Conservation (phyloP, 2,797 vertebrate species). For the Coregonus ussuriensis region DNA sequence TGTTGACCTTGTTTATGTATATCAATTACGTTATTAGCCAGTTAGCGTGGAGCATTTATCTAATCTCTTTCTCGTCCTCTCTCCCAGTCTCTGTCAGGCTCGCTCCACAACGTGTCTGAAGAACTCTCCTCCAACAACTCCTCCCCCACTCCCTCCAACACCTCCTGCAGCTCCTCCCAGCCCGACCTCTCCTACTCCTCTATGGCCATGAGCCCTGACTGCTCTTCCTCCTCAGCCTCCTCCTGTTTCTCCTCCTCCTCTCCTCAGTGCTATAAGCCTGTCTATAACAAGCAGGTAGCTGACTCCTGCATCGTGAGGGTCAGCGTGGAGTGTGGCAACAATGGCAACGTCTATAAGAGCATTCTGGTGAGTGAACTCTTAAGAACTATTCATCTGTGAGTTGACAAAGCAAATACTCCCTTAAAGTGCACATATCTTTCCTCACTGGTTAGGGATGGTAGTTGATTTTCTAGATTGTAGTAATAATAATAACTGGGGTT, state of each 20-base stretch:
- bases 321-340: conserved; percentile 79
- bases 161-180: conserved; percentile 68
- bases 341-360: conserved; percentile 88
- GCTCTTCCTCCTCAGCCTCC: neutral
- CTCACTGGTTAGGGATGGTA: too few species aligned
- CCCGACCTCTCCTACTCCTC: conserved; percentile 67
- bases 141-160: conserved; percentile 58
- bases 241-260: conserved; percentile 32
- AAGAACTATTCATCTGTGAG: too few species aligned
- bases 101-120: conserved; percentile 70
- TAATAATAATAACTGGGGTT: too few species aligned
- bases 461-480: too few species aligned
- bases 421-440: neutral
- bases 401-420: too few species aligned
- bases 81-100: conserved; percentile 70
- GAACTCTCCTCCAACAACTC: conserved; percentile 49
- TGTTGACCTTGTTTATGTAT: neutral
- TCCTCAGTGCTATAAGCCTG: conserved; percentile 51
- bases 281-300: conserved; percentile 77
- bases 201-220: conserved; percentile 47
- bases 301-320: conserved; percentile 85
- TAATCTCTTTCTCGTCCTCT: neutral
- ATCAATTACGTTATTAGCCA: too few species aligned
- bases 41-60: neutral
- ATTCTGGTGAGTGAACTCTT: conserved; percentile 79